These are phyloP conservation scores for Paraplagusia blochii DNA, from an alignment of 2,113 vertebrate genomes.

Conservation along the genomic window DNA sequence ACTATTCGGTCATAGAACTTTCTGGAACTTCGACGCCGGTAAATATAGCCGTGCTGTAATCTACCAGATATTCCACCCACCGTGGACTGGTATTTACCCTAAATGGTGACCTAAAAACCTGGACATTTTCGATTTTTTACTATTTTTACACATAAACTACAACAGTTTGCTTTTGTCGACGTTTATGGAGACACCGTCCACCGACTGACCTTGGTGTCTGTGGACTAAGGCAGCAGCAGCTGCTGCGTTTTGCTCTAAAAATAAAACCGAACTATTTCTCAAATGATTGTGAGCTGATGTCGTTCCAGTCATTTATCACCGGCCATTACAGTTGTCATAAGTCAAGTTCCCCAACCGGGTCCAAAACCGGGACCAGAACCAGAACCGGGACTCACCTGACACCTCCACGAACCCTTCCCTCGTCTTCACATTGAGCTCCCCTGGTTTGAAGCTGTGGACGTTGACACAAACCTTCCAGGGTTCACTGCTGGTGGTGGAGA, in stretches of 20 bases:
- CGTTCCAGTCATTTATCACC: not conserved
- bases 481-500: slow-evolving; percentile 54
- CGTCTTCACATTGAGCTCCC: slow-evolving; percentile 91
- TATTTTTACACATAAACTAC: no score
- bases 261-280: not conserved
- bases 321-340: not conserved
- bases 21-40: no score
- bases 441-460: slow-evolving; percentile 93
- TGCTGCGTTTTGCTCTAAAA: slow-evolving; percentile 4
- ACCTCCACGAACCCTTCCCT: slow-evolving; percentile 96
- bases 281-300: not conserved
- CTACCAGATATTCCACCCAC: no score
- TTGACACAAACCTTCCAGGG: slow-evolving; percentile 99
- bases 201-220: slow-evolving; percentile 5
- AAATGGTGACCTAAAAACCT: no score
- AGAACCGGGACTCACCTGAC: slow-evolving; percentile 83
- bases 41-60: no score
- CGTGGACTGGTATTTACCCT: no score
- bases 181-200: not conserved
- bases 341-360: not conserved
- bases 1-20: no score
- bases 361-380: not conserved
- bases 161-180: no score
- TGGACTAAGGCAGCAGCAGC: not conserved
- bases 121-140: no score